Conservation (phyloP, 2,797 vertebrate species). For the Smutsia gigantea region DNA sequence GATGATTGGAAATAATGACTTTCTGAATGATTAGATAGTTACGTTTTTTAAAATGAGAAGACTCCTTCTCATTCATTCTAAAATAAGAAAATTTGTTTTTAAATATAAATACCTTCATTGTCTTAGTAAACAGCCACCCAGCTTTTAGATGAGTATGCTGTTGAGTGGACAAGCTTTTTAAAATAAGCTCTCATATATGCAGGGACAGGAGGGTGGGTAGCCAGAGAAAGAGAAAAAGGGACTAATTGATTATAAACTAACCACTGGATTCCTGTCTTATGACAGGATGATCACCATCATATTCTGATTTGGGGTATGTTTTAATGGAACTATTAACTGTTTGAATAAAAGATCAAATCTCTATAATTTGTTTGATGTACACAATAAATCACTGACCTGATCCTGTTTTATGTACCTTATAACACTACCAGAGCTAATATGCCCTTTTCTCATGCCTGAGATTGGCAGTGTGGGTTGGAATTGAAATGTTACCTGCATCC, state of each 20-base stretch:
- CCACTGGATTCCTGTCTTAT: neutral
- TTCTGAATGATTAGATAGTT: neutral
- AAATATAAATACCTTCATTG: neutral
- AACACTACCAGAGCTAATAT: neutral
- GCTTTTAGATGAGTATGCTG: neutral
- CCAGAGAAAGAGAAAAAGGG: neutral
- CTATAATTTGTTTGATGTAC: neutral
- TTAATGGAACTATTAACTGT: constrained; percentile 30
- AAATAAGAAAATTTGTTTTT: neutral
- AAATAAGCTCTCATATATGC: too few species aligned
- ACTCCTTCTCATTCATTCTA: neutral
- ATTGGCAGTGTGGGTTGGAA: neutral
- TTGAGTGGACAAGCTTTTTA: neutral
- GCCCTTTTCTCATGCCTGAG: constrained; percentile 28
- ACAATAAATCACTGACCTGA: constrained; percentile 16
- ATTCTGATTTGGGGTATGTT: neutral
- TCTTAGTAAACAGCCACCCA: neutral
- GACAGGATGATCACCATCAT: neutral
- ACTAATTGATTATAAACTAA: neutral
- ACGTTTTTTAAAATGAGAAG: neutral
- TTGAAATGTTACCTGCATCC: neutral
- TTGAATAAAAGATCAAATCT: constrained; percentile 38
- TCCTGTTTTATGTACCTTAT: constrained; percentile 27
- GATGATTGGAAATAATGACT: neutral
- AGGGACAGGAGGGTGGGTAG: too few species aligned